Evolutionary conservation across 2,888 invertebrate genomes (phyloP).

Genomic region (Sipha maydis): DNA sequence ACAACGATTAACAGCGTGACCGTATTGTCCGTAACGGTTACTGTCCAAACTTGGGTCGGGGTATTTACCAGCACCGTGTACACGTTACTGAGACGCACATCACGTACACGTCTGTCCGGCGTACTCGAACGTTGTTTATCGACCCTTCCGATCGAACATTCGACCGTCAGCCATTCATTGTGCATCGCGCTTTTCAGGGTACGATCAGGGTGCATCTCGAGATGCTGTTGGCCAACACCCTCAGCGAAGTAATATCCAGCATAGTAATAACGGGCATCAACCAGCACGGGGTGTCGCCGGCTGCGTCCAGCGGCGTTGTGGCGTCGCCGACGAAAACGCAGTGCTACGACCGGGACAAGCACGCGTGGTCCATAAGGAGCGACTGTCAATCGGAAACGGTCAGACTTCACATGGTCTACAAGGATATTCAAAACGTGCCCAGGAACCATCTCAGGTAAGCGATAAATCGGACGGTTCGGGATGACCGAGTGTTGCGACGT

Average conservation of each 20-base stretch:
- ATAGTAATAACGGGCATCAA: conserved; percentile 62
- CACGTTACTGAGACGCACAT: too few relatives aligned
- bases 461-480: not conserved
- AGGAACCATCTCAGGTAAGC: conserved; percentile 76
- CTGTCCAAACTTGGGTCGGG: too few relatives aligned
- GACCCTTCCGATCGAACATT: too few relatives aligned
- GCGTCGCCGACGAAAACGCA: conserved; percentile 73
- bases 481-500: too few relatives aligned
- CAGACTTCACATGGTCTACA: conserved; percentile 78
- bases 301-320: conserved; percentile 68
- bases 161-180: too few relatives aligned
- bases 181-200: conserved; percentile 66
- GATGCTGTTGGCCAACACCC: conserved; percentile 78
- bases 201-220: conserved; percentile 77
- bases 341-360: conserved; percentile 84
- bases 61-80: too few relatives aligned
- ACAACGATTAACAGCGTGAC: too few relatives aligned
- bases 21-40: too few relatives aligned
- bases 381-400: conserved; percentile 82
- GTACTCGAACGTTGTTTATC: too few relatives aligned
- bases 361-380: conserved; percentile 81
- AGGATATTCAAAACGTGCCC: conserved; percentile 81
- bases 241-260: conserved; percentile 72
- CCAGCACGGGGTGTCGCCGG: conserved; percentile 67
- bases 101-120: too few relatives aligned